Percentiles rank a stretch among this genome's conserved stretches.
These are phyloP conservation scores for Capromys pilorides DNA, from an alignment of 2,797 vertebrate species.

Conservation along the genomic window DNA sequence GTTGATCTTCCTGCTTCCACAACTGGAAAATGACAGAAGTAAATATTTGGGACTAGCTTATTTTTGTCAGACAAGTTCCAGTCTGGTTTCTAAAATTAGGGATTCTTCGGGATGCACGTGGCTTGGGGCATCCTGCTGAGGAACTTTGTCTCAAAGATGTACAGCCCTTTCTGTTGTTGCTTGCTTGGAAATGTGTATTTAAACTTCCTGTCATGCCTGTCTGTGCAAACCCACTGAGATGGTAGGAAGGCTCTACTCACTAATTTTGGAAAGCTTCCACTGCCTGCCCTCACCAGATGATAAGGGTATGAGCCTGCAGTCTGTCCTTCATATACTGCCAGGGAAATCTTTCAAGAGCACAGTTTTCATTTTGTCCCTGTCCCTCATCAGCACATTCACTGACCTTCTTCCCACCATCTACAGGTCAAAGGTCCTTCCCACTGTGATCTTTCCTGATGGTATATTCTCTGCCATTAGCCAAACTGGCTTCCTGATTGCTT, in stretches of 20 bases:
- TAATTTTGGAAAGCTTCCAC: neutral
- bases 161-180: neutral
- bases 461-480: neutral
- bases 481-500: neutral
- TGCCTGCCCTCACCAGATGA: neutral
- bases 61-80: conserved; percentile 68
- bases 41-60: conserved; percentile 71
- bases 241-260: neutral
- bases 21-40: conserved; percentile 51
- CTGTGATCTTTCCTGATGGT: neutral
- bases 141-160: conserved; percentile 35
- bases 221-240: neutral
- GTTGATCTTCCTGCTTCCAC: conserved; percentile 32
- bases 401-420: neutral
- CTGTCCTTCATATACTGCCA: neutral
- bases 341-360: conserved; percentile 1
- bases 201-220: neutral
- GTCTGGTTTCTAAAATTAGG: conserved; percentile 78
- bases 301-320: neutral
- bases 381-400: neutral
- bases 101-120: conserved; percentile 79
- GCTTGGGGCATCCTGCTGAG: conserved; percentile 55
- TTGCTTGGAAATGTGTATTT: neutral
- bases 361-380: neutral
- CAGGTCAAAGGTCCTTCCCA: neutral